Percentiles rank a stretch among this genome's conserved stretches.
Conservation (phyloP, 2,113 vertebrate species). For the Nymphicus hollandicus region DNA sequence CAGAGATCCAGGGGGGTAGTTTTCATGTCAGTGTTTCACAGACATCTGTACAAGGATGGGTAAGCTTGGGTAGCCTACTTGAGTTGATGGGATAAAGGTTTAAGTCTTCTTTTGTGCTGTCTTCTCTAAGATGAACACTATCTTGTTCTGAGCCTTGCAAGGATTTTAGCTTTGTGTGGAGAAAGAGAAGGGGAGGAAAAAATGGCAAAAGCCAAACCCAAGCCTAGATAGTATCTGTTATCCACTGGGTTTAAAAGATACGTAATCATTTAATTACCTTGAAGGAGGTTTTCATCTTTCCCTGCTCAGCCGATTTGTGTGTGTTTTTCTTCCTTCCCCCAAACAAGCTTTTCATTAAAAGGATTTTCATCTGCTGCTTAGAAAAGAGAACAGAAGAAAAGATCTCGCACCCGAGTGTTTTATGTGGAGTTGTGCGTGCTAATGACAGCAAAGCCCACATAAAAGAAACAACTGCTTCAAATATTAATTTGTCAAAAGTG, state of each 20-base stretch:
- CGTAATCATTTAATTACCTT: slow-evolving; percentile 70
- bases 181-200: neutral
- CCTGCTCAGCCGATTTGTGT: slow-evolving; percentile 9
- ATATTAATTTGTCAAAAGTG: slow-evolving; percentile 14
- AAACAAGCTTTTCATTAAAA: slow-evolving; percentile 57
- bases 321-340: slow-evolving; percentile 51
- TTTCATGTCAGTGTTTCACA: neutral
- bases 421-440: slow-evolving; percentile 35
- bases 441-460: slow-evolving; percentile 58
- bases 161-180: neutral
- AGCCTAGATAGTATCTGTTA: slow-evolving; percentile 57
- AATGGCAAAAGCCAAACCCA: neutral
- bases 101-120: neutral
- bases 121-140: neutral
- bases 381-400: slow-evolving; percentile 50
- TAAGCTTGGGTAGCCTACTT: neutral
- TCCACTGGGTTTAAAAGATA: slow-evolving; percentile 47
- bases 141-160: slow-evolving; percentile 30
- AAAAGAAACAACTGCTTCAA: slow-evolving; percentile 53
- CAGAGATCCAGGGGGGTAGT: neutral
- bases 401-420: neutral
- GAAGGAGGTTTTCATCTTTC: slow-evolving; percentile 66
- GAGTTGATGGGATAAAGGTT: slow-evolving; percentile 25
- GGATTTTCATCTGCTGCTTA: slow-evolving; percentile 48
- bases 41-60: neutral